Base-by-base conservation (phyloP, 2,888 invertebrate genomes). In the Ophion slaviceki region DNA sequence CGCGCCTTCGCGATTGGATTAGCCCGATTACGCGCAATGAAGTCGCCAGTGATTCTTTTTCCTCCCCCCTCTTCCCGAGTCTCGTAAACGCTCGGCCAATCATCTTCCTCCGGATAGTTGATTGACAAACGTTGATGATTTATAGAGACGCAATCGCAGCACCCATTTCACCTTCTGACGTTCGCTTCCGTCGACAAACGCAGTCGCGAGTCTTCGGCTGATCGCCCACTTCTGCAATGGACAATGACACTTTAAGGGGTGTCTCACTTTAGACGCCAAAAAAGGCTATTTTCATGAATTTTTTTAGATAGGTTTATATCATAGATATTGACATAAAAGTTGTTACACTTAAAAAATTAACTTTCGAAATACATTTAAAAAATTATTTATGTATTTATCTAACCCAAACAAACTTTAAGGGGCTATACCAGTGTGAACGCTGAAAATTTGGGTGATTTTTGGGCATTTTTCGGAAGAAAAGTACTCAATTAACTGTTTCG, bases 21-120 rank as follows among this genome's bases (percentile, higher is more conserved):
- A 86, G 76, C 82, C 80, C 72, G 83, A 86, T 86, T 86, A 80
- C 80, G 80, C 32, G 62, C 83, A 76, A 68, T 53, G 82, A 67
- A 80, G 45, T 77, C 72, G 17, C 47, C 28, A 59, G 57, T 57
- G 36, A 78, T 72, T 64, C 40, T 72, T 32, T 80, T 72, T 57
- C 40, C 2, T 61, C 45, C 40, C 40, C 36, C 8, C 14, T 8
- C n/a, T 45, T 68, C 24, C n/a, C 7, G 7, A 20, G 53, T 47
- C 74, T 78, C 68, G 78, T 72, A 68, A 72, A 72, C 62, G 67
- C 78, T 64, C 14, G 7, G 8, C 24, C 40, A 57, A 71, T 57
- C 28, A n/a, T 45, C 47, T 74, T 72, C 66, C 62, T 76, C 71
- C 47, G 59, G 7, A 62, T 67, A 24, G 17, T 77, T 72, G 72